Evolutionary conservation across 2,113 vertebrate species (phyloP).

Genomic region (Chitala chitala): DNA sequence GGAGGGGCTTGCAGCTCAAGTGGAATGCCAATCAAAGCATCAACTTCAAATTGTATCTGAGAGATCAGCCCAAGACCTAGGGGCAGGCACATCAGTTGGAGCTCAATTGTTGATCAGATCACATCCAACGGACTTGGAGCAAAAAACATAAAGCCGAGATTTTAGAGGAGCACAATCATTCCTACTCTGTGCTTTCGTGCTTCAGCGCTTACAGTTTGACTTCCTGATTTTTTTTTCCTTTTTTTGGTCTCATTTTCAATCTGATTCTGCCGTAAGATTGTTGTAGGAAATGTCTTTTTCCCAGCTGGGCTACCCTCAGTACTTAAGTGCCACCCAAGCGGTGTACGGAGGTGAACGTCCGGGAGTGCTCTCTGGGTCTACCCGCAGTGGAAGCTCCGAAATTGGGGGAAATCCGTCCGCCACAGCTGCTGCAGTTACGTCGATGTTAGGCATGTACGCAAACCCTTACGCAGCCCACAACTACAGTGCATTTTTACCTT

Average conservation of each 20-base stretch:
- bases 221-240: slow-evolving; percentile 32
- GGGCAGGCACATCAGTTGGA: slow-evolving; percentile 95
- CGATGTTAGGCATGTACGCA: slow-evolving; percentile 90
- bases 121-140: slow-evolving; percentile 86
- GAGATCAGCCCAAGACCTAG: slow-evolving; percentile 91
- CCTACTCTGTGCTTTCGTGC: slow-evolving; percentile 14
- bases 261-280: slow-evolving; percentile 44
- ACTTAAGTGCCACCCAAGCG: slow-evolving; percentile 84
- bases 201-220: slow-evolving; percentile 28
- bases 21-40: slow-evolving; percentile 96
- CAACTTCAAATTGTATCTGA: slow-evolving; percentile 98
- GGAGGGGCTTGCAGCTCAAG: slow-evolving; percentile 84
- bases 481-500: slow-evolving; percentile 95
- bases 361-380: slow-evolving; percentile 75
- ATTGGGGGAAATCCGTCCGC: slow-evolving; percentile 77
- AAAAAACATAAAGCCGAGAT: slow-evolving; percentile 55
- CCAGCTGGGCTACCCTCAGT: slow-evolving; percentile 93
- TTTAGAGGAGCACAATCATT: slow-evolving; percentile 66
- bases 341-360: slow-evolving; percentile 83
- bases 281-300: slow-evolving; percentile 86
- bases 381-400: slow-evolving; percentile 74
- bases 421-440: slow-evolving; percentile 76
- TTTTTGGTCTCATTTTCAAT: slow-evolving; percentile 35
- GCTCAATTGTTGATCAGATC: slow-evolving; percentile 93
- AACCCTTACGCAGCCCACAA: slow-evolving; percentile 82